These are phyloP conservation scores for Tursiops truncatus DNA, from an alignment of 2,113 vertebrate species.

Conservation along the genomic window DNA sequence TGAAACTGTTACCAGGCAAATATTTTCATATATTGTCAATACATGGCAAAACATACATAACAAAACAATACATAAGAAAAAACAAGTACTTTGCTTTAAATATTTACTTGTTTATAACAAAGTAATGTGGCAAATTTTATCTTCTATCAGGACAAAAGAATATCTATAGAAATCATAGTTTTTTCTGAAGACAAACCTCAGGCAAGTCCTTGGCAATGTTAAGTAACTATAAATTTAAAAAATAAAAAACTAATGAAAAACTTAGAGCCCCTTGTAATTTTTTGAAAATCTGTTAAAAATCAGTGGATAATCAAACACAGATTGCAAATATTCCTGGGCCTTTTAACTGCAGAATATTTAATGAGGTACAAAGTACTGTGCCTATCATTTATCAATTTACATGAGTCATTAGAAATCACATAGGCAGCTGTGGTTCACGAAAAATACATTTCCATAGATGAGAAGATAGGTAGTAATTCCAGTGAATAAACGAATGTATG, in stretches of 20 bases:
- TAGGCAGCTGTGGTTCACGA: constrained; percentile 72
- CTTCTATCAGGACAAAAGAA: neutral
- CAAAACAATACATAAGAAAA: neutral
- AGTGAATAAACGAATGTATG: constrained; percentile 72
- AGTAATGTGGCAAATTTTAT: neutral
- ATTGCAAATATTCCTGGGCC: constrained; percentile 25
- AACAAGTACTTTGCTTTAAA: neutral
- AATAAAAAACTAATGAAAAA: neutral
- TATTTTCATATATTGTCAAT: neutral
- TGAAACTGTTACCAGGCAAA: neutral
- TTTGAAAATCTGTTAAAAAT: constrained; percentile 56
- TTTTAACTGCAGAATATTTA: constrained; percentile 65
- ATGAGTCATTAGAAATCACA: constrained; percentile 78
- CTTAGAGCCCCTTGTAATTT: neutral
- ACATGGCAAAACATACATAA: neutral
- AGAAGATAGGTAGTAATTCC: constrained; percentile 75
- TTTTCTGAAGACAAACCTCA: neutral
- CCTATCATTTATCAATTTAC: constrained; percentile 81
- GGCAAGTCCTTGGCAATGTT: neutral
- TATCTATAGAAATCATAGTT: neutral
- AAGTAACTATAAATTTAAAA: neutral
- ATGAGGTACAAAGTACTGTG: constrained; percentile 65
- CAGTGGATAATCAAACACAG: constrained; percentile 53
- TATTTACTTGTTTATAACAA: neutral
- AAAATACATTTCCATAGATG: constrained; percentile 76